phyloP scores from a whole-genome alignment of 2,888 invertebrate genomes.

The Tethea ocularis region DNA sequence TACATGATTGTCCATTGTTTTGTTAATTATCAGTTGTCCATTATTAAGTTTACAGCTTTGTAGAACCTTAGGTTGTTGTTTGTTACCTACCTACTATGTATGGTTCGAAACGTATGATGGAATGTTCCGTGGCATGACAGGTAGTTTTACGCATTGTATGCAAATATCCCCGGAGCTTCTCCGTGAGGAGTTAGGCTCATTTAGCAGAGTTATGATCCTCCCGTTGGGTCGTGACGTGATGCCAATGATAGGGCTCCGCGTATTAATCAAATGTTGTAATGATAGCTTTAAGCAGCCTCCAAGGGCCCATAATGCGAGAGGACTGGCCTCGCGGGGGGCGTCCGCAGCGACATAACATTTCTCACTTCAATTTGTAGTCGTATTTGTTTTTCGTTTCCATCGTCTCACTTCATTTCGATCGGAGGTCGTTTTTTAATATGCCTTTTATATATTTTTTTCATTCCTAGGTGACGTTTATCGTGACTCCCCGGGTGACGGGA shows the following conservation, averaged over 20 bases:
- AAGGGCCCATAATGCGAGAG: conserved; percentile 38
- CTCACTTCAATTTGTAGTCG: conserved; percentile 77
- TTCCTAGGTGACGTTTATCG: conserved; percentile 81
- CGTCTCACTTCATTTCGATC: conserved; percentile 75
- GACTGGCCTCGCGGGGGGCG: conserved; percentile 66
- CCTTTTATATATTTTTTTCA: conserved; percentile 67
- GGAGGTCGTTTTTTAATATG: conserved; percentile 68
- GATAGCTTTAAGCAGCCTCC: conserved; percentile 45
- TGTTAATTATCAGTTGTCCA: conserved; percentile 16
- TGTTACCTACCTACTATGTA: too few species aligned
- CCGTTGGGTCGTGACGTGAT: conserved; percentile 56
- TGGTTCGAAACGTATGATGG: conserved; percentile 26
- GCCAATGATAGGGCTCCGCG: conserved; percentile 58
- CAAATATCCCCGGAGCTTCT: conserved; percentile 65
- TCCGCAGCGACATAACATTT: conserved; percentile 72
- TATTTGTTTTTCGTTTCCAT: conserved; percentile 71
- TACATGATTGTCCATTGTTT: conserved; percentile 22
- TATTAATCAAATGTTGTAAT: conserved; percentile 72
- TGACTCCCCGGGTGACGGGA: conserved; percentile 72
- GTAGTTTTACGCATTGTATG: conserved; percentile 69
- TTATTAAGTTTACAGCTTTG: conserved; percentile 7
- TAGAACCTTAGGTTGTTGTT: background rate
- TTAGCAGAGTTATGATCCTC: conserved; percentile 66
- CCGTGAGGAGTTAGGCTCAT: conserved; percentile 63
- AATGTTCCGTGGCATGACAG: conserved; percentile 52